Base-by-base conservation (phyloP, 2,888 invertebrate species). In the Lycia hirtaria region DNA sequence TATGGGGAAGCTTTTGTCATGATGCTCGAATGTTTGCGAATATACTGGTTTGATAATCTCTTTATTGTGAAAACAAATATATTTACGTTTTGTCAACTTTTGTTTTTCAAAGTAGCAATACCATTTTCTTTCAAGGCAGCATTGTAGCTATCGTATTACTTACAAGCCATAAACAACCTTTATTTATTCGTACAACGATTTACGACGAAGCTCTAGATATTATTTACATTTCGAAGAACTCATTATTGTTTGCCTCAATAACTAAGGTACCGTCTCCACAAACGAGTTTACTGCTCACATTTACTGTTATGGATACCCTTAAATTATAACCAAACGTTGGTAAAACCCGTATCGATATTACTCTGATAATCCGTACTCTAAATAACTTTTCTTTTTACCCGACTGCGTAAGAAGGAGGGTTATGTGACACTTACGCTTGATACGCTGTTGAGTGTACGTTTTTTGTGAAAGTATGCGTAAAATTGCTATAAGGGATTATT, bases 161-260 rank as follows among this genome's bases (percentile, higher is more conserved):
- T 49, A 49, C 49, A 38, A 38, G 22, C 49, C 49, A 49, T 49
- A 37, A 38, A 49, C 28, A 49, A 28, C 37, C 19, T 37, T 43
- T 41, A 53, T 38, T 41, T 49, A 38, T 37, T 45, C 38, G 30
- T 44, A 52, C 32, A 43, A 32, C 22, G 9, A 17, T 22, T 32
- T 24, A 47, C 6, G 38, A 47, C 24, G 22, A 24, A 32, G 22
- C 12, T 22, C 15, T 9, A 5, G 14, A 32, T 17, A 38, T 45
- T 20, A 9, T 47, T 45, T 24, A 45, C 22, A 20, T 35, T 43
- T 35, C 22, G 12, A 22, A 50, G 28, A 35, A 35, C 19, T 52
- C 43, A 44, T 44, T 44, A 52, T 24, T 38, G 14, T 32, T 20
- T 19, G 26, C 35, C 17, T 19, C 19, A 19, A 19, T 19, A 24